These are phyloP conservation scores for Pachyseris speciosa DNA, from an alignment of 64 coral and sea anemone genomes.

Conservation along the genomic window DNA sequence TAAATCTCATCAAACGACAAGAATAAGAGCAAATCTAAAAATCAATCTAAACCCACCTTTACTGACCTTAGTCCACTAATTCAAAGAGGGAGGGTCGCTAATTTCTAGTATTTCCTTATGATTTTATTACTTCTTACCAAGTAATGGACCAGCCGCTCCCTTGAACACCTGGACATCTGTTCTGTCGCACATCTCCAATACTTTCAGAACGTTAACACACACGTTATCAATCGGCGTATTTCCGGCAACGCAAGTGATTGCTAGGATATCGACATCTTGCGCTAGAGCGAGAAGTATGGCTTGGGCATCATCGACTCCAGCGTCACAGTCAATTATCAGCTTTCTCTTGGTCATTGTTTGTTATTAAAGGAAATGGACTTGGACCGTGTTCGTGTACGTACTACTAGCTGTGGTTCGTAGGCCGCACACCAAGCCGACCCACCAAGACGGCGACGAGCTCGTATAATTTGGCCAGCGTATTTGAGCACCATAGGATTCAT, in stretches of 20 bases:
- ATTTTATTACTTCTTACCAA: conserved; percentile 72
- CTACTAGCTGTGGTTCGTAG: too few relatives aligned
- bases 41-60: too few relatives aligned
- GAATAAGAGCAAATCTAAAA: background rate
- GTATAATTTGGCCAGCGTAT: too few relatives aligned
- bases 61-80: too few relatives aligned
- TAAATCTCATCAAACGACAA: background rate
- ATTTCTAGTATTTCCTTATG: too few relatives aligned
- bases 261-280: conserved; percentile 76
- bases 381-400: too few relatives aligned
- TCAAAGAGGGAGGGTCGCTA: too few relatives aligned
- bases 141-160: conserved; percentile 71
- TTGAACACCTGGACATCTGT: conserved; percentile 86
- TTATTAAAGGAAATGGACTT: too few relatives aligned
- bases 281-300: conserved; percentile 72
- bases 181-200: conserved; percentile 74
- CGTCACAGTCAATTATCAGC: conserved; percentile 88
- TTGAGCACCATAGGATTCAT: too few relatives aligned
- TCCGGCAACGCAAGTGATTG: conserved; percentile 89
- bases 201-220: conserved; percentile 82
- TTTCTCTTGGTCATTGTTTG: conserved; percentile 73
- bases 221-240: conserved; percentile 72
- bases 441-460: too few relatives aligned
- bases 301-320: conserved; percentile 82
- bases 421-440: too few relatives aligned